phyloP scores from a whole-genome alignment of 2,888 invertebrate genomes.

The Nemotelus nigrinus region DNA sequence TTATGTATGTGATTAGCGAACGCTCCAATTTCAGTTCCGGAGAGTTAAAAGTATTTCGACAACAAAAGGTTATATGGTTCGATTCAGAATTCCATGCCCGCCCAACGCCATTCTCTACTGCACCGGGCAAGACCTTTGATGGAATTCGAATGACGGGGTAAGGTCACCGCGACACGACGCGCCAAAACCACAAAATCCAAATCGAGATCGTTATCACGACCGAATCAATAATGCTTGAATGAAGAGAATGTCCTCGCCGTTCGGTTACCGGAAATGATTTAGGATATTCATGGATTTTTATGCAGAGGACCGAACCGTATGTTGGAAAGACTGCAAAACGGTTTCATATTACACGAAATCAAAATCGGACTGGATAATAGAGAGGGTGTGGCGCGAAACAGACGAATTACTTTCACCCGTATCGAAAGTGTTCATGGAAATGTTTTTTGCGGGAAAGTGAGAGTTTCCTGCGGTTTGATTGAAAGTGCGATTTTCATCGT shows the following conservation, averaged over 20 bases:
- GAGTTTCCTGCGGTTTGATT: conserved; percentile 9
- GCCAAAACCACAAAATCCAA: conserved; percentile 33
- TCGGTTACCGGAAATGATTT: conserved; percentile 39
- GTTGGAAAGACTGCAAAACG: conserved; percentile 27
- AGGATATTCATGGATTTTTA: conserved; percentile 22
- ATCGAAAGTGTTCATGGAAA: conserved; percentile 24
- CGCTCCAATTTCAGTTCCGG: conserved; percentile 50
- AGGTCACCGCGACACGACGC: not conserved
- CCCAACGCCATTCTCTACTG: not conserved
- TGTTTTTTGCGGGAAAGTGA: conserved; percentile 14
- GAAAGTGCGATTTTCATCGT: not conserved
- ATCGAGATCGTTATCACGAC: conserved; percentile 24
- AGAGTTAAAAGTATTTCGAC: conserved; percentile 26
- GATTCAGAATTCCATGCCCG: conserved; percentile 3
- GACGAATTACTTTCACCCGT: conserved; percentile 12
- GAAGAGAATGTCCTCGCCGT: conserved; percentile 23
- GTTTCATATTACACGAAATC: conserved; percentile 34
- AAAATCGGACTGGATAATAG: not conserved
- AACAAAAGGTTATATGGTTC: conserved; percentile 31
- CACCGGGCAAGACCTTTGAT: not conserved
- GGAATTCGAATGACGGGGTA: conserved; percentile 32
- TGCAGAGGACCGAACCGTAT: conserved; percentile 23
- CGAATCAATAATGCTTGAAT: conserved; percentile 16
- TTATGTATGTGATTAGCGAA: conserved; percentile 19
- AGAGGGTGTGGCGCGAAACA: conserved; percentile 9